Base-by-base conservation (phyloP, 2,888 invertebrate genomes). In the Nymphalis urticae region DNA sequence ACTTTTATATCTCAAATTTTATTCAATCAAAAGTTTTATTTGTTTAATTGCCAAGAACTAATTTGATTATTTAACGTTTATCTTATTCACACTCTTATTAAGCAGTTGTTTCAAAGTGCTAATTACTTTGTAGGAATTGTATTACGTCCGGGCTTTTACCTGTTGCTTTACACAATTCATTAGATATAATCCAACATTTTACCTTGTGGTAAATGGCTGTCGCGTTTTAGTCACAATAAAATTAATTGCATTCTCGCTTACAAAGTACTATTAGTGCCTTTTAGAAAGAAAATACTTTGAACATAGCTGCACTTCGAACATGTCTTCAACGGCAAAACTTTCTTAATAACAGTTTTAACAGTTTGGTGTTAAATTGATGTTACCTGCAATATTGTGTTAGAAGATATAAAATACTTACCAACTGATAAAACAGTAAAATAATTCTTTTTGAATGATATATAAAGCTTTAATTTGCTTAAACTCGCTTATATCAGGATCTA, bases 161-260 rank as follows among this genome's bases (percentile, higher is more conserved):
- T 66, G 59, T 62, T 62, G 61, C 66, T 66, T 17, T 53, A 19
- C 54, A 54, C 24, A 54, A 63, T 48, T 61, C 60, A 69, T 63
- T 60, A 53, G 32, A 60, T 47, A 58, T 48, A 59, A 61, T 54
- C 53, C 53, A 60, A 60, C 36, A 66, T 66, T 66, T 61, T 61
- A 66, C 61, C 66, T 61, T 47, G 19, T 47, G 19, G 66, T 36
- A 61, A 56, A 66, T 54, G 51, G 21, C 32, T 54, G 32, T 56
- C 54, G 21, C 66, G 17, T 48, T 66, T 66, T 64, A 50, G 60
- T 60, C 47, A 63, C 54, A 61, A 56, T 64, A 53, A 66, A 70
- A 54, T 61, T 53, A 61, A 70, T 63, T 42, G 53, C 50, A n/a
- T 51, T 54, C 59, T 62, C 54, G 36, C 42, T 60, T 50, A 51